A percentile compares a stretch with the other conserved stretches of the same genome.
These are phyloP conservation scores for Pocillopora meandrina DNA, from an alignment of 92 coral and sea anemone species.

Conservation along the genomic window DNA sequence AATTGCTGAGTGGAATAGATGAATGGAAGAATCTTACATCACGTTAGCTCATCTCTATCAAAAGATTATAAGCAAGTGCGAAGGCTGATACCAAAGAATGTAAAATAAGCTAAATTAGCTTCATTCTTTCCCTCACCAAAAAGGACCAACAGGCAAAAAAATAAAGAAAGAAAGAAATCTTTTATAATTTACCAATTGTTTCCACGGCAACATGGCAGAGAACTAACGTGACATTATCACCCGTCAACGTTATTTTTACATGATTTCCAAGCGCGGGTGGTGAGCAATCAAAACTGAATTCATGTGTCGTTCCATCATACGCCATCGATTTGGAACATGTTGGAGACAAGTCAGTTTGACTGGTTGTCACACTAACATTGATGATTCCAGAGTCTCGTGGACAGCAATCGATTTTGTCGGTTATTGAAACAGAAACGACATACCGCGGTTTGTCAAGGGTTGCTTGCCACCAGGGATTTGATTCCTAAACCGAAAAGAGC, in stretches of 20 bases:
- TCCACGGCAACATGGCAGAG: constrained; percentile 20
- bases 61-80: no score
- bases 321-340: not conserved
- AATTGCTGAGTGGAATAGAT: no score
- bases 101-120: not conserved
- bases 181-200: constrained; percentile 8
- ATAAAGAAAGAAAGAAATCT: not conserved
- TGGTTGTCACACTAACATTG: constrained; percentile 9
- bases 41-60: no score
- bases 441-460: no score
- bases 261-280: constrained; percentile 10
- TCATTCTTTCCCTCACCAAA: no score
- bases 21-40: no score
- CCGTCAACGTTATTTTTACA: constrained; percentile 1
- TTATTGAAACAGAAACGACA: no score
- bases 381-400: not conserved
- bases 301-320: not conserved
- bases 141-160: no score
- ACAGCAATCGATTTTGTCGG: no score
- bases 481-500: not conserved
- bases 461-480: no score
- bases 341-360: not conserved
- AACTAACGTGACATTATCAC: not conserved
- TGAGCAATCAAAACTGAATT: constrained; percentile 3
- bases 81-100: no score